Conservation (phyloP, 1,140 invertebrate genomes). For the Lineus longissimus region DNA sequence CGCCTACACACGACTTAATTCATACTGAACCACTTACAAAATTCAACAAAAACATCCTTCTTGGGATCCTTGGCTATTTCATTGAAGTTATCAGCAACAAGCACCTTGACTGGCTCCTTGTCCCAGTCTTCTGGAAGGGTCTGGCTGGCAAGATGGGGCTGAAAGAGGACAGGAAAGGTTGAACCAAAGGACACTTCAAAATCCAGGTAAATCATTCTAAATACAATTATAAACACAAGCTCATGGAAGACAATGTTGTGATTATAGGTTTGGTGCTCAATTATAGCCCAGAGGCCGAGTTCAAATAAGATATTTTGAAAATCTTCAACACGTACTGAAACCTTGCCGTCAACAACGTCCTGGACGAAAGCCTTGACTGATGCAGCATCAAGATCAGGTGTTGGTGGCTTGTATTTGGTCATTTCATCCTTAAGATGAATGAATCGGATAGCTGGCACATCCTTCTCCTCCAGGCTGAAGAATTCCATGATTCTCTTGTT, state of each 20-base stretch:
- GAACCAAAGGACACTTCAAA: not conserved
- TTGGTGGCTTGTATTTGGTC: conserved; percentile 94
- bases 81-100: conserved; percentile 95
- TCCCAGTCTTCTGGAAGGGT: conserved; percentile 97
- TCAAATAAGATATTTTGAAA: too few species aligned
- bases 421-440: conserved; percentile 96
- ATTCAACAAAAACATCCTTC: conserved; percentile 96
- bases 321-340: conserved; percentile 62
- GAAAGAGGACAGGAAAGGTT: conserved; percentile 20
- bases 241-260: too few species aligned
- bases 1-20: too few species aligned
- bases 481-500: conserved; percentile 96
- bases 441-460: conserved; percentile 86
- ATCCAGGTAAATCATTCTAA: too few species aligned
- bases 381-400: conserved; percentile 70
- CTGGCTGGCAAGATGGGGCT: conserved; percentile 82
- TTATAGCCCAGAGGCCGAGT: too few species aligned
- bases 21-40: conserved; percentile 62
- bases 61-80: conserved; percentile 81
- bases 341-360: conserved; percentile 82
- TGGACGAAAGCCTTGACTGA: conserved; percentile 80
- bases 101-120: conserved; percentile 86
- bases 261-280: too few species aligned
- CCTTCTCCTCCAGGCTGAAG: conserved; percentile 94
- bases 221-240: too few species aligned